Base-by-base conservation (phyloP, 2,797 vertebrate species). In the Coranthus polyacanthus region DNA sequence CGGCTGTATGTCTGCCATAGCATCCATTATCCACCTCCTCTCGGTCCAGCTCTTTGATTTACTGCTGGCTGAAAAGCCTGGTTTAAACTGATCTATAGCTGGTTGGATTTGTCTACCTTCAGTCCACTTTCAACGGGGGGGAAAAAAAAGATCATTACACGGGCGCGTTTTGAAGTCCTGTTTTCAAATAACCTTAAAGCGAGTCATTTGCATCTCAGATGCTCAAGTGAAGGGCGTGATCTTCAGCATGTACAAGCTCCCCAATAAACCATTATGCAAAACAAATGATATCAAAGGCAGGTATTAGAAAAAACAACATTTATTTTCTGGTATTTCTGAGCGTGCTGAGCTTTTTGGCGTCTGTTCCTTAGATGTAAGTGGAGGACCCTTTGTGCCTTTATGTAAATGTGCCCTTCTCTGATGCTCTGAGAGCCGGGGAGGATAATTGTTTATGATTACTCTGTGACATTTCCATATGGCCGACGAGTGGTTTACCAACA, bases 361-460 rank as follows among this genome's bases (percentile, higher is more conserved):
- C 57, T 67, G 39, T 36, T 69, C 62, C 65, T 82, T 53, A 32
- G 29, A 75, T 67, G 54, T 73, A 72, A 72, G 58, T 76, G 78
- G 29, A 22, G 59, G 65, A 64, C 81, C 82, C 80, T 89, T 89
- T 86, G 76, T 88, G 80, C 75, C 66, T 44, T 75, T 88, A 92
- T 94, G 90, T 79, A 89, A 92, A 92, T 92, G 26, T 87, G 86
- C 66, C 83, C 83, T 90, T 92, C 91, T 69, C 78, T 76, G 63
- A 61, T 54, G 68, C 78, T 73, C 55, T 56, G 74, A 79, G 79
- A 84, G 81, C 85, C 67, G 72, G 61, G 80, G 76, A 76, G 64
- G 83, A 88, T 90, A 88, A 93, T 91, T 89, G 86, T 90, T 92
- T 88, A 88, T 90, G 90, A 92, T 90, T 90, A 84, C 76, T 86